A percentile compares a stretch with the other conserved stretches of the same genome.
Evolutionary conservation across 2,113 vertebrate species (phyloP).

Genomic region (Myanophis thanlyinensis): DNA sequence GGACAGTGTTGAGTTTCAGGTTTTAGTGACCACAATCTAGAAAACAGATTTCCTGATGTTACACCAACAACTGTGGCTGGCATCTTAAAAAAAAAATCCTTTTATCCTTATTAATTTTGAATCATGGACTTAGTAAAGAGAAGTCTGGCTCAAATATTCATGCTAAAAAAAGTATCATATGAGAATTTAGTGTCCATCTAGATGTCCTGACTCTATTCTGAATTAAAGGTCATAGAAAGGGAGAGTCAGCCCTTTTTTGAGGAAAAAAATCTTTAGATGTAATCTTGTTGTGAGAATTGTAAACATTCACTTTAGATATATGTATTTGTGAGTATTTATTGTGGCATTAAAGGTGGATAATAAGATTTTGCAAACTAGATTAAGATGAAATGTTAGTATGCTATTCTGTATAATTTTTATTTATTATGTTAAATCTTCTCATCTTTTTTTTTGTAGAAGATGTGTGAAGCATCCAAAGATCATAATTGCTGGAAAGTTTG

Average conservation of each 20-base stretch:
- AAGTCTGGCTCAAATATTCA: not conserved
- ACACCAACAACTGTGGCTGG: not conserved
- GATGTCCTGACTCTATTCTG: no score
- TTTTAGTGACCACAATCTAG: not conserved
- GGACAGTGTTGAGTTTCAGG: not conserved
- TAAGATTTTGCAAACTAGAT: not conserved
- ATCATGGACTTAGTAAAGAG: not conserved
- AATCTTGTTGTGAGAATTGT: not conserved
- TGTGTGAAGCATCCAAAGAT: constrained; percentile 78
- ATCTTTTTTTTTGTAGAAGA: constrained; percentile 77
- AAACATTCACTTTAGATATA: not conserved
- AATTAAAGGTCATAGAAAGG: no score
- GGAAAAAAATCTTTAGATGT: not conserved
- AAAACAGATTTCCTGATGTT: not conserved
- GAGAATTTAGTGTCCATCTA: not conserved
- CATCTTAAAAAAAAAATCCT: not conserved
- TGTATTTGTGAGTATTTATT: not conserved
- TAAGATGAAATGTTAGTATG: not conserved
- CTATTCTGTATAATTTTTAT: not conserved
- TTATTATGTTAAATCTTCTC: not conserved
- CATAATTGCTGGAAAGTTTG: constrained; percentile 79
- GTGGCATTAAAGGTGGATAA: not conserved
- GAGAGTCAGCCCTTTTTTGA: not conserved
- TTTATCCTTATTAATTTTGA: not conserved
- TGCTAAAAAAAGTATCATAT: not conserved